These are phyloP conservation scores for Ryuthela nishihirai DNA, from an alignment of 2,888 invertebrate genomes.

Conservation along the genomic window DNA sequence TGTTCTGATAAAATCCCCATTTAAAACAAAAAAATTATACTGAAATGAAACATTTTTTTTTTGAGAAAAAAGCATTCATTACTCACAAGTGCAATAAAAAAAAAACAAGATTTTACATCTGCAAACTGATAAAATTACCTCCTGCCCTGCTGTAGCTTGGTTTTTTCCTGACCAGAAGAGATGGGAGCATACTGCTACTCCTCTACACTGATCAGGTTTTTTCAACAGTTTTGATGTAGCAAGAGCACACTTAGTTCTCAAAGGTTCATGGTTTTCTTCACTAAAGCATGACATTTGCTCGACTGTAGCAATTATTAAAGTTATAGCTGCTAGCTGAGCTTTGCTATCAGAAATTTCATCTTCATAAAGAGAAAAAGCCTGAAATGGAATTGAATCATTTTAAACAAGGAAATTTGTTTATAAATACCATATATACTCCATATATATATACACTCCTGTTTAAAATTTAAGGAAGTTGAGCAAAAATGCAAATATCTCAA, in stretches of 20 bases:
- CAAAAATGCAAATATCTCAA: no score
- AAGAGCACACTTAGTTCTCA: slow-evolving; percentile 91
- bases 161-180: slow-evolving; percentile 87
- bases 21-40: no score
- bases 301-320: slow-evolving; percentile 89
- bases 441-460: no score
- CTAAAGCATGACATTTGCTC: slow-evolving; percentile 92
- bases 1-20: no score
- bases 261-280: slow-evolving; percentile 94
- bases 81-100: no score
- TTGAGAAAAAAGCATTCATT: no score
- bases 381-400: no score
- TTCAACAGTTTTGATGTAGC: slow-evolving; percentile 94
- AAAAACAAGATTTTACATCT: no score
- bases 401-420: no score
- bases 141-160: slow-evolving; percentile 44
- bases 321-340: slow-evolving; percentile 92
- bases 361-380: slow-evolving; percentile 94
- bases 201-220: slow-evolving; percentile 97
- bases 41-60: no score
- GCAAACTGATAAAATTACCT: slow-evolving; percentile 37
- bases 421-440: no score
- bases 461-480: no score
- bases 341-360: slow-evolving; percentile 98
- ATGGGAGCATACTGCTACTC: slow-evolving; percentile 88